phyloP scores from a whole-genome alignment of 2,113 vertebrate genomes.

The Erythrolamprus reginae region DNA sequence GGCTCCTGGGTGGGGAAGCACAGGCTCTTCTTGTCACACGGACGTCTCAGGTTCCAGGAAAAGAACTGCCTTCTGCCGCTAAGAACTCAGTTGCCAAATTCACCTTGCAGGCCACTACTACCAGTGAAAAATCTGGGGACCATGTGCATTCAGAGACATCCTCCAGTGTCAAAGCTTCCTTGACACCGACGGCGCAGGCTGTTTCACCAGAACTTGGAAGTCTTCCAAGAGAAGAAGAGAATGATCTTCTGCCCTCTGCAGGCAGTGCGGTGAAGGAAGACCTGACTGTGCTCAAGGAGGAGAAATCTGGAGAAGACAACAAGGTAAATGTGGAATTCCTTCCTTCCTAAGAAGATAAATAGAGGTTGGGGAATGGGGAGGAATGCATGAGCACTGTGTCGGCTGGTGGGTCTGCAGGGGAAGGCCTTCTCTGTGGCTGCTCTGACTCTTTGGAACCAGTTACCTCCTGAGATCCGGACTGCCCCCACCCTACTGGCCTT shows the following conservation, averaged over 20 bases:
- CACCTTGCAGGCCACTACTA: conserved; percentile 8
- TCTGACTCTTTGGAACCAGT: no score
- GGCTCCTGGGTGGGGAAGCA: conserved; percentile 10
- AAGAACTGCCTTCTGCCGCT: not conserved
- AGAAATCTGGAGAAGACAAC: fast-evolving
- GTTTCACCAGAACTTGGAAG: fast-evolving
- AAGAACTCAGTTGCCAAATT: conserved; percentile 50
- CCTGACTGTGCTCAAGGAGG: not conserved
- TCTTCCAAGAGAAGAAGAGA: conserved; percentile 12
- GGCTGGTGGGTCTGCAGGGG: no score
- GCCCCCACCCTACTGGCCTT: no score
- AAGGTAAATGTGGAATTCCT: conserved; percentile 13
- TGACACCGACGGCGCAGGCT: not conserved
- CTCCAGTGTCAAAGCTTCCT: not conserved
- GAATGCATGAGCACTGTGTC: not conserved
- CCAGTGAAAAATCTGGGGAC: fast-evolving
- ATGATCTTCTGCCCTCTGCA: conserved; percentile 24
- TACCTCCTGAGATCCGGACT: no score
- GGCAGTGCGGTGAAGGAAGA: fast-evolving
- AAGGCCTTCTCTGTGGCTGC: no score
- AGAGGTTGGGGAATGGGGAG: no score
- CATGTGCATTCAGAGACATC: conserved; percentile 20
- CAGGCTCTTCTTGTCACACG: conserved; percentile 49
- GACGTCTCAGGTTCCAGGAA: conserved; percentile 43
- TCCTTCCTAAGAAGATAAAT: not conserved